These are phyloP conservation scores for Strix uralensis DNA, from an alignment of 2,113 vertebrate genomes.

Conservation along the genomic window DNA sequence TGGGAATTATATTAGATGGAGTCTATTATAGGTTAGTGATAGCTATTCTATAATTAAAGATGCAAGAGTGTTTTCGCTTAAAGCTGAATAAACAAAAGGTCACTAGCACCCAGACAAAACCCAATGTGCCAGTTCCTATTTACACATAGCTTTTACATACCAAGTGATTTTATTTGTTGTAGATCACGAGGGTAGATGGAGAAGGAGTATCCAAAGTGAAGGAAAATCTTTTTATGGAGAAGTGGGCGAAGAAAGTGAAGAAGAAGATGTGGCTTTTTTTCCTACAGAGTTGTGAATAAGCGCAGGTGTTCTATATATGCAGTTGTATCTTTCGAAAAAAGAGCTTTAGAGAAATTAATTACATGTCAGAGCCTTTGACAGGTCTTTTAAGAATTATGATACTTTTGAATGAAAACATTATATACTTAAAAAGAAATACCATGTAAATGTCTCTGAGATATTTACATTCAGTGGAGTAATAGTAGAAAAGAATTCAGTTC, in stretches of 20 bases:
- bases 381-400: slow-evolving; percentile 68
- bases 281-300: slow-evolving; percentile 57
- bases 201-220: neutral
- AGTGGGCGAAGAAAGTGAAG: slow-evolving; percentile 7
- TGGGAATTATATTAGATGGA: neutral
- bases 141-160: neutral
- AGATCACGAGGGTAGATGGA: neutral
- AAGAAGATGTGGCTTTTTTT: slow-evolving; percentile 18
- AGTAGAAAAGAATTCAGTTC: slow-evolving; percentile 31
- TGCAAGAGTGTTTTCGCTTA: neutral
- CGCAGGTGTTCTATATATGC: slow-evolving; percentile 36
- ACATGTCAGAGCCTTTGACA: slow-evolving; percentile 66
- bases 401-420: slow-evolving; percentile 71
- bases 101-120: neutral
- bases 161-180: neutral
- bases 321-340: slow-evolving; percentile 44
- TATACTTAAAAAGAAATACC: slow-evolving; percentile 66
- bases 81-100: neutral
- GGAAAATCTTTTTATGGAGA: slow-evolving; percentile 33
- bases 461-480: slow-evolving; percentile 51
- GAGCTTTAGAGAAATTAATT: slow-evolving; percentile 70
- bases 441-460: slow-evolving; percentile 55
- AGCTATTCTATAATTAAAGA: neutral
- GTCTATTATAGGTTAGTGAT: neutral
- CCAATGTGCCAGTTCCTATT: neutral